Evolutionary conservation across 2,113 vertebrate species (phyloP).

Genomic region (Cichladusa arquata): DNA sequence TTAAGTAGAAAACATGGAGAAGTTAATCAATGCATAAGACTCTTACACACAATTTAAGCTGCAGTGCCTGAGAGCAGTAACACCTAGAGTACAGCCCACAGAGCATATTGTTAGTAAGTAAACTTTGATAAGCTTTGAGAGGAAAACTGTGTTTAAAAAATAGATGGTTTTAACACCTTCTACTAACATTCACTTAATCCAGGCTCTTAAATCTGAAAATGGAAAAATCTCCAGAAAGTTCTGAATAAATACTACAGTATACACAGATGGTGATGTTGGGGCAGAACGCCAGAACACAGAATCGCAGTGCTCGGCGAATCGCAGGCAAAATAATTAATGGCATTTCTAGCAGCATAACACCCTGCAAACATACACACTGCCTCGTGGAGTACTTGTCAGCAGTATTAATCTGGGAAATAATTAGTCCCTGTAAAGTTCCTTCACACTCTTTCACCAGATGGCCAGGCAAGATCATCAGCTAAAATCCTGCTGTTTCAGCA

Average conservation of each 20-base stretch:
- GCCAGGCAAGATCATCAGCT: constrained; percentile 66
- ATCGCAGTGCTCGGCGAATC: neutral
- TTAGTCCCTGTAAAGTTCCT: constrained; percentile 58
- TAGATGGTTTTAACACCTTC: neutral
- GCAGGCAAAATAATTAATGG: constrained; percentile 28
- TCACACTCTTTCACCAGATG: constrained; percentile 67
- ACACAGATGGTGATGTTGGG: constrained; percentile 1
- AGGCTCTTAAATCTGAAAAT: neutral
- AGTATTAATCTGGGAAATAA: constrained; percentile 70
- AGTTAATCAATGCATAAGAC: neutral
- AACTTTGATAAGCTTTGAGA: neutral
- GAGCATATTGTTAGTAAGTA: neutral
- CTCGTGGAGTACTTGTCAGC: constrained; percentile 54
- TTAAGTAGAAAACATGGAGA: neutral
- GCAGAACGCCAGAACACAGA: neutral
- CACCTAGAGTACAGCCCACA: neutral
- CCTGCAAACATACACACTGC: neutral
- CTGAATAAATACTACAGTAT: neutral
- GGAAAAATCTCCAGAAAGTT: neutral
- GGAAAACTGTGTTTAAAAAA: neutral
- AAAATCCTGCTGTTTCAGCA: constrained; percentile 72
- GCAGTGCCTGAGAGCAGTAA: neutral
- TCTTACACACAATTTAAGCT: neutral
- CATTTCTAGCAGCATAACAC: constrained; percentile 26
- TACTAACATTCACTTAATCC: neutral